These are phyloP conservation scores for Brotogeris chrysoptera DNA, from an alignment of 2,797 vertebrate genomes.

Conservation along the genomic window DNA sequence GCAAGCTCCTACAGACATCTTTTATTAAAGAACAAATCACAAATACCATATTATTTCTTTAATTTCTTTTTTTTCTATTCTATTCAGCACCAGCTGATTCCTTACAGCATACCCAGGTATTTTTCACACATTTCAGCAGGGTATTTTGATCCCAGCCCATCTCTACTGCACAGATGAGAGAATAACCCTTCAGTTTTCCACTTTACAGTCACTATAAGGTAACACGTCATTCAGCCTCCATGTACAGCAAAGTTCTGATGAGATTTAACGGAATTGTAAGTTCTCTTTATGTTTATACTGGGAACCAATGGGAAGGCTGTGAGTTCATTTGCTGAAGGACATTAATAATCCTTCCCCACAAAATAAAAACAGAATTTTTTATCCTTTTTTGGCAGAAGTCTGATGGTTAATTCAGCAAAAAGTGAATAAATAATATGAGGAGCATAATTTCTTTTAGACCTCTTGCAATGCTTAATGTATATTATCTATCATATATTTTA, in stretches of 20 bases:
- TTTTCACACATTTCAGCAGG: background rate
- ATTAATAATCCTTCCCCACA: conserved; percentile 9
- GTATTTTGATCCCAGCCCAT: conserved; percentile 5
- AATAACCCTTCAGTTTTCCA: conserved; percentile 59
- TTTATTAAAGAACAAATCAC: background rate
- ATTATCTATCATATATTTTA: background rate
- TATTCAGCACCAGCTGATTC: background rate
- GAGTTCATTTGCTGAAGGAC: conserved; percentile 52
- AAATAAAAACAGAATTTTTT: conserved; percentile 18
- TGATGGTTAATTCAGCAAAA: conserved; percentile 39
- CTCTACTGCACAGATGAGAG: conserved; percentile 33
- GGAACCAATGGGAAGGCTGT: conserved; percentile 41
- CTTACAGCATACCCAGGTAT: background rate
- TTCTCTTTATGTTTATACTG: conserved; percentile 54
- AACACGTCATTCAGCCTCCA: conserved; percentile 61
- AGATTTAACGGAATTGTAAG: conserved; percentile 58
- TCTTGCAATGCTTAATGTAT: background rate
- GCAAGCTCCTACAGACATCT: background rate
- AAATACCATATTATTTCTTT: background rate
- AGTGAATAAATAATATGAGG: background rate
- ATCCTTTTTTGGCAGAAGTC: background rate
- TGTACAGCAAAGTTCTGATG: conserved; percentile 47
- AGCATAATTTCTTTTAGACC: background rate
- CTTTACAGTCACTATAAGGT: conserved; percentile 29
- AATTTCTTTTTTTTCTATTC: background rate